These are phyloP conservation scores for Lepus townsendii DNA, from an alignment of 2,797 vertebrate genomes.

Conservation along the genomic window DNA sequence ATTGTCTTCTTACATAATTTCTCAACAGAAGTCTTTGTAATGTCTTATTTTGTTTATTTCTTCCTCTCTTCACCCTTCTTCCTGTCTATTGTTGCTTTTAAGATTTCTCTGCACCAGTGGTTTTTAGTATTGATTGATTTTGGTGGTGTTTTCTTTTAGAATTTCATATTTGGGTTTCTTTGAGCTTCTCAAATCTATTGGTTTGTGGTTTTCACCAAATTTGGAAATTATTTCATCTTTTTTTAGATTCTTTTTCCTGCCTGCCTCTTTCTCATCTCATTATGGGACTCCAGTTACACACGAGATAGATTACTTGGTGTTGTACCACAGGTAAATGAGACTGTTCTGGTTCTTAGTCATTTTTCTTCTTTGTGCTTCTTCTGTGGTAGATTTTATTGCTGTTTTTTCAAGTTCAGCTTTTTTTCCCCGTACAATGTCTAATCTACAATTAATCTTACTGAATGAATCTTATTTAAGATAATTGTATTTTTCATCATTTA, in stretches of 20 bases:
- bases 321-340: background rate
- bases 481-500: too few species aligned
- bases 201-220: background rate
- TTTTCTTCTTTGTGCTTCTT: background rate
- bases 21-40: background rate
- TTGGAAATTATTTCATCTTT: background rate
- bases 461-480: background rate
- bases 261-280: background rate
- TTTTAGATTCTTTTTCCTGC: background rate
- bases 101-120: background rate
- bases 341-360: background rate
- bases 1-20: background rate
- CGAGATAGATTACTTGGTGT: background rate
- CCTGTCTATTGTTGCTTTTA: background rate
- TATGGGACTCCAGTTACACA: background rate
- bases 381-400: background rate
- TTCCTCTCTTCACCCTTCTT: background rate
- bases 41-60: background rate
- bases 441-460: background rate
- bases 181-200: background rate
- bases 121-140: background rate
- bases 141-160: too few species aligned
- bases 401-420: background rate
- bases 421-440: background rate
- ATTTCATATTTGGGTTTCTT: background rate